Evolutionary conservation across 1,140 invertebrate species (phyloP), one percentile per base, ranked within the genome.

Genomic region (Saccostrea glomerata): DNA sequence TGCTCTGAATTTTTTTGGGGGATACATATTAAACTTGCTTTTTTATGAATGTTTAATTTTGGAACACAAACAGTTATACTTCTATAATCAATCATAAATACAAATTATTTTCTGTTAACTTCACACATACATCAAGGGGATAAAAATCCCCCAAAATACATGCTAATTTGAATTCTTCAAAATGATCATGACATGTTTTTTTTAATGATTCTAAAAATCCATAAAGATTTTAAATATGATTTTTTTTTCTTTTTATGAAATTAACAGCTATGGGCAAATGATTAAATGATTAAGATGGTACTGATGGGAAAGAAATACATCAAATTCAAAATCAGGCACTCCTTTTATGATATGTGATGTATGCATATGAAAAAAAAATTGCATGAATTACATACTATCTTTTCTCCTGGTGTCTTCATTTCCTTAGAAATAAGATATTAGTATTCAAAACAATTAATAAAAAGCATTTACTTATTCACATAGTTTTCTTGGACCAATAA

Each of bases 391-490:
- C 70, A 77, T 77, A 77, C 70, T 30, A 25, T 77, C 25, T 77
- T 77, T 36, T 77, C 70, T 36, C 23, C 70, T 13, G 70, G 7
- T 12, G 13, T 23, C 30, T 77, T 25, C 70, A 36, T 23, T 12
- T 36, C 70, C 70, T 77, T 77, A 36, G 70, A 77, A 77, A 77
- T 77, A 77, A 77, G 70, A 77, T 36, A 77, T 77, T 77, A 77
- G 70, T 77, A 15, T 13, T 77, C 4, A 63, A 63, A n/a, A 20
- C 17, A 20, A 20, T 20, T 63, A 17, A 20, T 20, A n/a, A 63
- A 63, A 63, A 63, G 58, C 58, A 63, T 63, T 13, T 40, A 30
- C 13, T 25, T 15, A 12, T 13, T 30, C 9, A 11, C 30, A 15
- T 30, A 12, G 2, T 25, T 12, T 77, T 25, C 13, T 25, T 12